Percentiles rank a stretch among this genome's conserved stretches.
These are phyloP conservation scores for Sesia apiformis DNA, from an alignment of 2,888 invertebrate genomes.

Conservation along the genomic window DNA sequence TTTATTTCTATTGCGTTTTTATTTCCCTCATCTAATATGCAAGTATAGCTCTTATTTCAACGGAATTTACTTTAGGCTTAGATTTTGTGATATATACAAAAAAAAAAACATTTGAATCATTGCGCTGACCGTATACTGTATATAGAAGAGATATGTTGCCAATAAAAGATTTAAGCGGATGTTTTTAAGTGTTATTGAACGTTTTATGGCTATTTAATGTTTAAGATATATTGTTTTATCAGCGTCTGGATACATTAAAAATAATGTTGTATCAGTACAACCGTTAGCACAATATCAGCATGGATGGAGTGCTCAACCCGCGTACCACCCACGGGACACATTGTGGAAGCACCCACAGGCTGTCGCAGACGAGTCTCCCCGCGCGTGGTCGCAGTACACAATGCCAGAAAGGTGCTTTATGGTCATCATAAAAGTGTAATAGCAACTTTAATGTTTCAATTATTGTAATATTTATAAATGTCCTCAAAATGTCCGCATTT, in stretches of 20 bases:
- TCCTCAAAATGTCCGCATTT: background rate
- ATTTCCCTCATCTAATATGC: conserved; percentile 18
- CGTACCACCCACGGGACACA: conserved; percentile 33
- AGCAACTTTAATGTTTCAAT: conserved; percentile 25
- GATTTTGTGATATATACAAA: too few relatives aligned
- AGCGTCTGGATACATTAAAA: background rate
- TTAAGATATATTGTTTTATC: background rate
- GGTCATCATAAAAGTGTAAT: conserved; percentile 31
- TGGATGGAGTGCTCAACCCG: conserved; percentile 19
- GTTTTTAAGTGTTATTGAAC: background rate
- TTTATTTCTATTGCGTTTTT: conserved; percentile 39
- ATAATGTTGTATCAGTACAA: background rate
- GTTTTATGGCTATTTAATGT: background rate
- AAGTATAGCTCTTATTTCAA: too few relatives aligned
- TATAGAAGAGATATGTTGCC: too few relatives aligned
- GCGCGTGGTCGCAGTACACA: conserved; percentile 20
- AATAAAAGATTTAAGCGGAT: background rate
- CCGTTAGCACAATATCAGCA: conserved; percentile 1
- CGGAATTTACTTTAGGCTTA: too few relatives aligned
- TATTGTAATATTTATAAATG: conserved; percentile 17
- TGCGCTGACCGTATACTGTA: too few relatives aligned
- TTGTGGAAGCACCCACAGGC: conserved; percentile 32
- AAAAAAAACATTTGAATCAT: too few relatives aligned
- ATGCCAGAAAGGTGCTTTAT: conserved; percentile 26
- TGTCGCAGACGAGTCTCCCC: conserved; percentile 17